Percentiles rank a stretch among this genome's conserved stretches.
Conservation (phyloP, 1,140 invertebrate species). For the Bombus difficillimus region DNA sequence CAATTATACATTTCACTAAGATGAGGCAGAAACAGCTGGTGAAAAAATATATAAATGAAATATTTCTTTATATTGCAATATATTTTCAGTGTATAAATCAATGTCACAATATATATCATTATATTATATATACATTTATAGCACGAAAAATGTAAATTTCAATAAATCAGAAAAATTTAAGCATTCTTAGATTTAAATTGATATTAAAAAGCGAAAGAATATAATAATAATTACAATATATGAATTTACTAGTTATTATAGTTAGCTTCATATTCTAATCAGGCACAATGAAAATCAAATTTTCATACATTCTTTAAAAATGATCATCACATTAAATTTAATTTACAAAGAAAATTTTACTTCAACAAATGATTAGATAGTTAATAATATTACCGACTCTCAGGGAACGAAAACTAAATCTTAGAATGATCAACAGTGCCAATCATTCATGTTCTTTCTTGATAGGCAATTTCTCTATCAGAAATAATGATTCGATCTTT, state of each 20-base stretch:
- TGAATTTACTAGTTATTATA: background rate
- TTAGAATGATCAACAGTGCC: background rate
- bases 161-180: background rate
- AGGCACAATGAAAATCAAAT: background rate
- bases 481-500: background rate
- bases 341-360: background rate
- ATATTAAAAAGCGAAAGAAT: background rate
- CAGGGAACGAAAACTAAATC: background rate
- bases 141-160: background rate
- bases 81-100: background rate
- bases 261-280: background rate
- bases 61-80: background rate
- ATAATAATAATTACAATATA: background rate
- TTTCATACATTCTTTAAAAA: background rate
- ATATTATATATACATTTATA: background rate
- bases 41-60: background rate
- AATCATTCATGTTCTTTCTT: background rate
- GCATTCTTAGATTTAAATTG: background rate
- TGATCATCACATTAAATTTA: background rate
- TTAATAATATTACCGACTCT: slow-evolving; percentile 4
- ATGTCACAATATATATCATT: background rate
- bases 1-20: slow-evolving; percentile 8
- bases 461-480: background rate
- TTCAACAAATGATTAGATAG: background rate
- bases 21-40: background rate